These are phyloP conservation scores for Sarotherodon lohbergeri DNA, from an alignment of 2,113 vertebrate genomes.

Conservation along the genomic window DNA sequence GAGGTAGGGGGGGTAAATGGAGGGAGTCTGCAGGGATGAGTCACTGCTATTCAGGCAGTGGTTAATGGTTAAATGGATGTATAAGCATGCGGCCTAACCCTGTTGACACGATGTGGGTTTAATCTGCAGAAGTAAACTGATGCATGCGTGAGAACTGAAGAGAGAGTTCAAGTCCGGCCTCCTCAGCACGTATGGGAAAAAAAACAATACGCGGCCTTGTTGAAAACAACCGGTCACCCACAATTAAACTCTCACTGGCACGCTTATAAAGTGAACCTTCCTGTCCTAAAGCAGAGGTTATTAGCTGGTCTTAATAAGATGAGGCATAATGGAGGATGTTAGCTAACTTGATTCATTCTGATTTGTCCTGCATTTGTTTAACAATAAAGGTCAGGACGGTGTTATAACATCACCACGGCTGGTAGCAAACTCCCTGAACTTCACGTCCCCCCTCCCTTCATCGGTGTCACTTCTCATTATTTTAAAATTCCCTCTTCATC, in stretches of 20 bases:
- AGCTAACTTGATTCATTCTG: not conserved
- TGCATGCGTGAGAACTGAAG: slow-evolving; percentile 9
- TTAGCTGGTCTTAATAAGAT: not conserved
- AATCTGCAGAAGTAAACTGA: slow-evolving; percentile 43
- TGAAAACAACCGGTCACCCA: slow-evolving; percentile 6
- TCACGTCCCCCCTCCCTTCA: not conserved
- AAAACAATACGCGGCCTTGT: not conserved
- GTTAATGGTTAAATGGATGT: slow-evolving; percentile 52
- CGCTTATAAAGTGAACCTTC: not conserved
- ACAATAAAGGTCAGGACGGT: not conserved
- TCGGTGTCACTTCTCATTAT: not conserved
- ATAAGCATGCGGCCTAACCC: slow-evolving; percentile 49
- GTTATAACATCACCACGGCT: not conserved
- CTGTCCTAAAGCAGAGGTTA: not conserved
- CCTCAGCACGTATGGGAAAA: not conserved
- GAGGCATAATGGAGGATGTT: not conserved
- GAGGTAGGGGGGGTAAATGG: not conserved
- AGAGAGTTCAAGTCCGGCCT: slow-evolving; percentile 37
- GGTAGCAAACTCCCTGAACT: slow-evolving; percentile 12
- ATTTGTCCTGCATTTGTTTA: slow-evolving; percentile 21
- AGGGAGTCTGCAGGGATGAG: slow-evolving; percentile 38
- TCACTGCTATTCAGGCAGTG: slow-evolving; percentile 55
- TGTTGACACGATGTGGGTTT: slow-evolving; percentile 49
- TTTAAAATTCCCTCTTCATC: not conserved
- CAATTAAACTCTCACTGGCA: not conserved